These are phyloP conservation scores for Leptinotarsa defecta DNA, from an alignment of 1,140 invertebrate genomes.

Conservation along the genomic window DNA sequence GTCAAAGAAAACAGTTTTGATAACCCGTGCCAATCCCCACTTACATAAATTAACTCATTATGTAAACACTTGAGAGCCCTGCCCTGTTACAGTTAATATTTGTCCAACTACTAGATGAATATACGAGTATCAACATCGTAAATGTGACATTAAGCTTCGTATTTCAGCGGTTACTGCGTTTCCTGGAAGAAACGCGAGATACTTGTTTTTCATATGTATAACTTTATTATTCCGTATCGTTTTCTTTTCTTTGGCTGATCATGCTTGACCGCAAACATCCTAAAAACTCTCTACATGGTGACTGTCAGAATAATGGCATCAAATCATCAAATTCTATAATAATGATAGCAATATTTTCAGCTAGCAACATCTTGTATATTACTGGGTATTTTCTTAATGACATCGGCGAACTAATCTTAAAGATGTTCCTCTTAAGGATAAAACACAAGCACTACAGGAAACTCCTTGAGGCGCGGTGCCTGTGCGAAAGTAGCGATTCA, in stretches of 20 bases:
- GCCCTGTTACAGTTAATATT: constrained; percentile 2
- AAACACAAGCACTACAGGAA: too few relatives aligned
- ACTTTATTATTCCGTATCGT: not conserved
- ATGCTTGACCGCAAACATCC: not conserved
- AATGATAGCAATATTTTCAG: too few relatives aligned
- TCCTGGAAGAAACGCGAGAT: constrained; percentile 8
- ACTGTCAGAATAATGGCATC: too few relatives aligned
- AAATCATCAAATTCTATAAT: too few relatives aligned
- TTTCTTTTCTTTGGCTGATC: not conserved
- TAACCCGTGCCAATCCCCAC: not conserved
- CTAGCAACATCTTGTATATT: too few relatives aligned
- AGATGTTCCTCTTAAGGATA: too few relatives aligned
- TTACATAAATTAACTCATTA: not conserved
- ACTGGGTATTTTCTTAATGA: too few relatives aligned
- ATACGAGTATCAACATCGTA: constrained; percentile 12
- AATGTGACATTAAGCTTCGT: constrained; percentile 11
- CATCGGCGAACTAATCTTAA: too few relatives aligned
- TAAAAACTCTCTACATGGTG: not conserved
- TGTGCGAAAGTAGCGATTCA: too few relatives aligned
- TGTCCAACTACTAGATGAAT: constrained; percentile 6
- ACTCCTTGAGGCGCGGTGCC: too few relatives aligned
- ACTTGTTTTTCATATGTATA: not conserved
- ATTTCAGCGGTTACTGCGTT: constrained; percentile 2
- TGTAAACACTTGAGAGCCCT: constrained; percentile 5
- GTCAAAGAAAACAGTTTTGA: not conserved